phyloP scores from a whole-genome alignment of 2,888 invertebrate species.

The Phaonia tiefii region DNA sequence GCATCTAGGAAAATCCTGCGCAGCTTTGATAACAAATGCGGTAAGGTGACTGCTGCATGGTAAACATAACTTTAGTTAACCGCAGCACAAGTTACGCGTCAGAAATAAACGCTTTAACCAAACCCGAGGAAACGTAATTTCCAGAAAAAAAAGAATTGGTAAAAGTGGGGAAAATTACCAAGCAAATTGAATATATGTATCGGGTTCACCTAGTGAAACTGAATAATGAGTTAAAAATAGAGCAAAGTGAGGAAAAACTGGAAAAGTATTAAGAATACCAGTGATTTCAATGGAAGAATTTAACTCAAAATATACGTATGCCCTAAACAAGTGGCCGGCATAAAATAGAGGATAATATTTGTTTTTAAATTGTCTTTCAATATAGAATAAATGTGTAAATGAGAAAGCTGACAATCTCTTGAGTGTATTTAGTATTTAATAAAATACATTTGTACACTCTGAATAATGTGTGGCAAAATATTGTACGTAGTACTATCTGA shows the following conservation, averaged over 20 bases:
- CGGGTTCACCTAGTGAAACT: neutral
- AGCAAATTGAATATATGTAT: neutral
- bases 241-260: too few species aligned
- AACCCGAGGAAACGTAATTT: too few species aligned
- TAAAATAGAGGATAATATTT: neutral
- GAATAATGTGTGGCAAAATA: neutral
- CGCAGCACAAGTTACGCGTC: too few species aligned
- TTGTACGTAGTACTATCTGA: neutral
- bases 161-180: neutral
- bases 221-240: conserved; percentile 43
- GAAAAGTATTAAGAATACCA: neutral
- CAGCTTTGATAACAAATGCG: too few species aligned
- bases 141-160: too few species aligned
- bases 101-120: too few species aligned
- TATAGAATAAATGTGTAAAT: too few species aligned
- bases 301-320: too few species aligned
- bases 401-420: neutral
- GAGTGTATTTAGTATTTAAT: neutral
- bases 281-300: conserved; percentile 65
- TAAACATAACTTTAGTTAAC: too few species aligned
- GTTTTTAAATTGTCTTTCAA: neutral
- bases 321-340: conserved; percentile 31
- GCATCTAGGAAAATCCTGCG: too few species aligned
- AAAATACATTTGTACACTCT: conserved; percentile 19
- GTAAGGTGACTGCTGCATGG: too few species aligned